Evolutionary conservation across 30 jellyfish, hydroid and myxozoan genomes (phyloP), one percentile per base, ranked within the genome.

Genomic region (Sanderia malayensis): DNA sequence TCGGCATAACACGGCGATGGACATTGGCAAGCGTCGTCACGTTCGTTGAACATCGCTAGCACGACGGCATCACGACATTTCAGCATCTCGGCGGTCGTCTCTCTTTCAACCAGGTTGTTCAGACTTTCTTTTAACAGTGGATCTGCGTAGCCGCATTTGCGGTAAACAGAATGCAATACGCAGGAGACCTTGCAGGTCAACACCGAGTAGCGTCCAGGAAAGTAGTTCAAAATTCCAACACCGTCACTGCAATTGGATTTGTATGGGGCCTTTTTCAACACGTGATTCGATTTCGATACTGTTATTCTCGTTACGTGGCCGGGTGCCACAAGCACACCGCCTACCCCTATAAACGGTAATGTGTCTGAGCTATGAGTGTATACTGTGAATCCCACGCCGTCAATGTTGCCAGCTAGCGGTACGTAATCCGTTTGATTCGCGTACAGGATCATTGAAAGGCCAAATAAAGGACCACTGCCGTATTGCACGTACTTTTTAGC

Each of bases 301-400:
- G 70, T 52, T 34, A 74, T 61, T 6, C 21, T 30, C 13, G 86
- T 34, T 27, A 19, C 27, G 32, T 37, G 46, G 2, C 78, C 86
- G 32, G 86, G 77, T 29, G 86, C 70, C 47, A 74, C 86, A 24
- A 25, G 61, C 8, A 74, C 34, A 46, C 74, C 67, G 27, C 37
- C 69, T 13, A 44, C 47, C 4, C 59, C 71, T 10, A 74, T 64
- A 64, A 46, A 74, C 31, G 86, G 86, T 23, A 59, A 8, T 23
- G 86, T 74, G 27, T 53, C 69, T 23, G 61, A 1, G 1, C 46
- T 23, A 44, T 74, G 86, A 0, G 61, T 55, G 55, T 24, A 74
- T 1, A 74, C 34, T 24, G 86, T 52, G 25, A 74, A 74, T 2
- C 86, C 86, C 15, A 78, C 86, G 10, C 86, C 86, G 7, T 61